Percentiles rank a stretch among this genome's conserved stretches.
Evolutionary conservation across 2,888 invertebrate species (phyloP).

Genomic region (Cartodere bifasciata): DNA sequence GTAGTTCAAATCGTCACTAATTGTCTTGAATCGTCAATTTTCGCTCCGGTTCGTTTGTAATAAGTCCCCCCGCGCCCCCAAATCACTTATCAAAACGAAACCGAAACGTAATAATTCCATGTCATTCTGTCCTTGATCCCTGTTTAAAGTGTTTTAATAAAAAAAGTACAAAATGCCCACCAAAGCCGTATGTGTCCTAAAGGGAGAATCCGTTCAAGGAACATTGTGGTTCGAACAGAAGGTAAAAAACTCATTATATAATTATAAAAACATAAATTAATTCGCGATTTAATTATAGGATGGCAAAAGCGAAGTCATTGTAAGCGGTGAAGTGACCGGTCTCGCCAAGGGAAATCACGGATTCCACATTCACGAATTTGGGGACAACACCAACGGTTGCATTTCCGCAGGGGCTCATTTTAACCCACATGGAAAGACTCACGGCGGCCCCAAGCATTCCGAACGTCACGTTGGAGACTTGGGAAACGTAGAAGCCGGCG

Average conservation of each 20-base stretch:
- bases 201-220: constrained; percentile 68
- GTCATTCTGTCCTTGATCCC: too few species aligned
- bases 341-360: constrained; percentile 70
- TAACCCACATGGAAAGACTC: constrained; percentile 70
- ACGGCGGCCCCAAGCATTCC: constrained; percentile 64
- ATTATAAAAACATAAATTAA: constrained; percentile 1
- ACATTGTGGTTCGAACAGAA: constrained; percentile 69
- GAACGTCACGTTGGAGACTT: constrained; percentile 76
- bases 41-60: too few species aligned
- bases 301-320: constrained; percentile 48
- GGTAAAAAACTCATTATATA: constrained; percentile 37
- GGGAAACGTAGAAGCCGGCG: constrained; percentile 63
- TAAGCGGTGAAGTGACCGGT: constrained; percentile 75
- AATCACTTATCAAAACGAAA: too few species aligned
- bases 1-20: too few species aligned
- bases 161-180: constrained; percentile 45
- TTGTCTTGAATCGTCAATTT: too few species aligned
- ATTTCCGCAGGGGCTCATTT: constrained; percentile 92
- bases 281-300: constrained; percentile 3
- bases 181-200: constrained; percentile 80
- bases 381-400: constrained; percentile 91
- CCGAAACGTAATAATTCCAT: too few species aligned
- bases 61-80: too few species aligned
- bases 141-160: too few species aligned
- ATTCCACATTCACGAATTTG: constrained; percentile 94